Evolutionary conservation across 2,888 invertebrate species (phyloP).

Genomic region (Bibio marci): DNA sequence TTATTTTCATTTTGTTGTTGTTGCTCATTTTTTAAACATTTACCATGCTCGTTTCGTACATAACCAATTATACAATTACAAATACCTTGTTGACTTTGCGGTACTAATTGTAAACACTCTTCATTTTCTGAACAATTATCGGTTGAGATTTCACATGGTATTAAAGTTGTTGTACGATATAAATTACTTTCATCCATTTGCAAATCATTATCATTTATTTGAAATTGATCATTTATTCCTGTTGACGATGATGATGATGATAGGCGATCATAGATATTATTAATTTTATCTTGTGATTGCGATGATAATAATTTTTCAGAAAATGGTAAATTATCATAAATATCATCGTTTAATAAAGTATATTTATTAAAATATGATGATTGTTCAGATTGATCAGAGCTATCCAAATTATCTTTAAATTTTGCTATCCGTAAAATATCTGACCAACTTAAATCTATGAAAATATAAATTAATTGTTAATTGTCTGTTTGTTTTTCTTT

Average conservation of each 20-base stretch:
- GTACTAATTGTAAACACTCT: slow-evolving; percentile 40
- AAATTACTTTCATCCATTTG: slow-evolving; percentile 36
- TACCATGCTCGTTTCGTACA: slow-evolving; percentile 30
- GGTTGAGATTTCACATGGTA: no score
- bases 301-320: no score
- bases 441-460: neutral
- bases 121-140: slow-evolving; percentile 48
- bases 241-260: no score
- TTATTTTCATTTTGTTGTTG: slow-evolving; percentile 1
- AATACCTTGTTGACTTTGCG: slow-evolving; percentile 44
- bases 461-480: neutral
- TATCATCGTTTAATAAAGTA: no score
- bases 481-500: neutral
- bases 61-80: slow-evolving; percentile 56
- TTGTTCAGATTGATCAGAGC: no score
- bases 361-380: no score
- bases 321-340: no score
- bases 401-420: no score
- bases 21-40: slow-evolving; percentile 26
- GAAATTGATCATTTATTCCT: slow-evolving; percentile 16
- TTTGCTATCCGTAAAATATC: no score
- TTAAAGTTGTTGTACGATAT: no score
- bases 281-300: no score
- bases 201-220: slow-evolving; percentile 20
- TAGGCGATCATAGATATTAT: no score